Conservation (phyloP, 2,797 vertebrate genomes). For the Gambelia wislizenii region DNA sequence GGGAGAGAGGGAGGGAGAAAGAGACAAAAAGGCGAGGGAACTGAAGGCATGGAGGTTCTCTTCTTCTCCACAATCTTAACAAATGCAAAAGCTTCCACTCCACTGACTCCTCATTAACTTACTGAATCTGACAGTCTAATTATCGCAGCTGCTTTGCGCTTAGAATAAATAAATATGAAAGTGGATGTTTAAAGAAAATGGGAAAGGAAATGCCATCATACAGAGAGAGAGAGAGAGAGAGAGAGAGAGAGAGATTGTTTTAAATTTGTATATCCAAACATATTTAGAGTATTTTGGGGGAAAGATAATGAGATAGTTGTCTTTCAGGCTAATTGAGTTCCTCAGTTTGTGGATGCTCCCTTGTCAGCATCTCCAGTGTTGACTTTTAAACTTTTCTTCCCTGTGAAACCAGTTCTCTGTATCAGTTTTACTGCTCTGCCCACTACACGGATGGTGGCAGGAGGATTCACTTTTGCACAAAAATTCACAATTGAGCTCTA, state of each 20-base stretch:
- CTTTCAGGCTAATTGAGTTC: constrained; percentile 81
- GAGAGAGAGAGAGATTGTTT: constrained; percentile 80
- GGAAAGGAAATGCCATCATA: constrained; percentile 79
- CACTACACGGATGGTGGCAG: constrained; percentile 65
- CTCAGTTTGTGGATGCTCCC: constrained; percentile 69
- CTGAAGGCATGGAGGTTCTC: constrained; percentile 64
- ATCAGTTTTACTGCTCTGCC: constrained; percentile 70
- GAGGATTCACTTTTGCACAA: constrained; percentile 66
- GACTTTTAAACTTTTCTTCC: constrained; percentile 75
- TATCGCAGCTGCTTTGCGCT: constrained; percentile 78
- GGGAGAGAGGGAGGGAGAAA: constrained; percentile 55
- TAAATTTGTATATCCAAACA: constrained; percentile 79
- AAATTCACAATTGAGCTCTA: constrained; percentile 61
- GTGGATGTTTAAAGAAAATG: constrained; percentile 81
- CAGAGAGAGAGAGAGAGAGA: constrained; percentile 76
- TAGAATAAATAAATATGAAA: constrained; percentile 88
- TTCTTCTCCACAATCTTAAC: constrained; percentile 72
- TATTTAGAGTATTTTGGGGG: constrained; percentile 79
- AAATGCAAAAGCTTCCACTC: constrained; percentile 78
- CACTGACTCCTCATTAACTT: constrained; percentile 84
- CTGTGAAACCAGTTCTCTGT: constrained; percentile 74
- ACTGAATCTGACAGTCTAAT: constrained; percentile 86
- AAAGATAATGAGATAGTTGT: constrained; percentile 80
- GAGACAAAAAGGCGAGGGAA: constrained; percentile 54
- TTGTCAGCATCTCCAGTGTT: constrained; percentile 77